Evolutionary conservation across 1,140 invertebrate genomes (phyloP), one percentile per base, ranked within the genome.

Genomic region (Adelges cooleyi): DNA sequence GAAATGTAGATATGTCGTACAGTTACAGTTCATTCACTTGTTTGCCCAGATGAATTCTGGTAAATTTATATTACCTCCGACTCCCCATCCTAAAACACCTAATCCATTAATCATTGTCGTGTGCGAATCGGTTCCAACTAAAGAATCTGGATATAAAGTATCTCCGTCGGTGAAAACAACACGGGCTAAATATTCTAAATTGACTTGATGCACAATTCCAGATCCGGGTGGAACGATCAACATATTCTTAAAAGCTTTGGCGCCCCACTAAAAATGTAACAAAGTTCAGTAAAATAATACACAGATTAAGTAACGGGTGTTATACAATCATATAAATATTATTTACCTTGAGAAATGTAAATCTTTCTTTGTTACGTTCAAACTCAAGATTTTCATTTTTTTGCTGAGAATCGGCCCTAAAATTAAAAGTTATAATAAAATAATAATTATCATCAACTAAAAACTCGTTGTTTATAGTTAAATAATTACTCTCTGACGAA

Each of bases 21-120:
- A n/a, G n/a, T n/a, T n/a, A n/a, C n/a, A n/a, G n/a, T n/a, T n/a
- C n/a, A n/a, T n/a, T n/a, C n/a, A n/a, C n/a, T n/a, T n/a, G n/a
- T n/a, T n/a, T n/a, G n/a, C n/a, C n/a, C n/a, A n/a, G n/a, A n/a
- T n/a, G n/a, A n/a, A n/a, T n/a, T n/a, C n/a, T n/a, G n/a, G n/a
- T n/a, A n/a, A n/a, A n/a, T n/a, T n/a, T n/a, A 51, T 20, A 70
- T 71, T 52, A 77, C 81, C 85, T 44, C 84, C 84, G 17, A 86
- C 85, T 66, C 87, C 87, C 86, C 86, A 89, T 15, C 86, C 86
- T 33, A 89, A 76, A 8, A 89, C 83, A 17, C 86, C 86, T 15
- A 89, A 75, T 1, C 95, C 95, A 74, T 98, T 98, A 52, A 99
- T 96, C 95, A 98, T 98, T 1, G 95, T 98, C 8, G 96, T 99